Percentiles rank a stretch among this genome's conserved stretches.
phyloP scores from a whole-genome alignment of 2,797 vertebrate genomes.

The Onychomys leucogaster region DNA sequence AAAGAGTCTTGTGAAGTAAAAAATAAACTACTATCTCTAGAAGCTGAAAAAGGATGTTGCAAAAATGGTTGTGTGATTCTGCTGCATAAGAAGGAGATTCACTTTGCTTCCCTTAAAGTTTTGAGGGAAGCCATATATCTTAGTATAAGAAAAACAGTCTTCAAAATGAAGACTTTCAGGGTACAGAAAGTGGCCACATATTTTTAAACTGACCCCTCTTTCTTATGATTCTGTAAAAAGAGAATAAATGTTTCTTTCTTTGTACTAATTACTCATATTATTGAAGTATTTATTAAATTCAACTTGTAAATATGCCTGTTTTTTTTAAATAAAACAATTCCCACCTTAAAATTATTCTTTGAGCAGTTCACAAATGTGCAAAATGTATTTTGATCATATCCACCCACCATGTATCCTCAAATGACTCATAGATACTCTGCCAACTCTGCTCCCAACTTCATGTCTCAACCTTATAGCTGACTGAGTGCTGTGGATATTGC shows the following conservation, averaged over 20 bases:
- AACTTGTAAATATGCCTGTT: not conserved
- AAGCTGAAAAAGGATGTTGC: not conserved
- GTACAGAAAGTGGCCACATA: not conserved
- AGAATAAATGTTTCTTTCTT: not conserved
- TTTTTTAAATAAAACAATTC: not conserved
- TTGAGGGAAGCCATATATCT: not conserved
- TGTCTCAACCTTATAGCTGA: not conserved
- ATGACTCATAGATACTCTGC: not conserved
- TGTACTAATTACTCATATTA: not conserved
- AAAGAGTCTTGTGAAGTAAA: not conserved
- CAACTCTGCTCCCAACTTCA: not conserved
- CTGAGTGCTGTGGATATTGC: too few relatives aligned
- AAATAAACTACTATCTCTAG: not conserved
- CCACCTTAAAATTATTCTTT: not conserved
- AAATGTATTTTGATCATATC: not conserved
- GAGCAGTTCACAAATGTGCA: not conserved
- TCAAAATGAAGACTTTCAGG: not conserved
- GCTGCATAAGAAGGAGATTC: not conserved
- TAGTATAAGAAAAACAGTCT: not conserved
- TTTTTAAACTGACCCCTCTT: not conserved
- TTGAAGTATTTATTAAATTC: not conserved
- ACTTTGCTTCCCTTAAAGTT: not conserved
- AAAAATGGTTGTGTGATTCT: not conserved
- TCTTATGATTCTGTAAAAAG: not conserved
- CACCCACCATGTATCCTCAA: not conserved